Evolutionary conservation across 2,888 invertebrate genomes (phyloP).

Genomic region (Lycophotia porphyrea): DNA sequence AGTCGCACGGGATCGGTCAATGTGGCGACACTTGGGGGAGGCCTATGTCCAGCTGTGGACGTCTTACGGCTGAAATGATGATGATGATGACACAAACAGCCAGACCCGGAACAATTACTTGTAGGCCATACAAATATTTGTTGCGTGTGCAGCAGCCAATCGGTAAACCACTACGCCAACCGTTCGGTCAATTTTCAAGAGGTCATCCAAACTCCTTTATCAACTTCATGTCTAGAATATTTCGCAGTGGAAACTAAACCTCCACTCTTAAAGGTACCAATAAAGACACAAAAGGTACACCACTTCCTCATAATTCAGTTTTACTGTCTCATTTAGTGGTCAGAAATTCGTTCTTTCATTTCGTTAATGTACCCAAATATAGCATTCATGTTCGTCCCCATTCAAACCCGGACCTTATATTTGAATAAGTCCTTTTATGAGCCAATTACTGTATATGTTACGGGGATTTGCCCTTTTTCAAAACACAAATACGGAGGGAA

Average conservation of each 20-base stretch:
- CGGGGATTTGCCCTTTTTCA: constrained; percentile 47
- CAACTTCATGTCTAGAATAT: neutral
- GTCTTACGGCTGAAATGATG: no score
- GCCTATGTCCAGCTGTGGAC: no score
- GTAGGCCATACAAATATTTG: neutral
- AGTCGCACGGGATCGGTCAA: no score
- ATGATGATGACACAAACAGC: no score
- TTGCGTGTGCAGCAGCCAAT: neutral
- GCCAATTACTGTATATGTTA: constrained; percentile 52
- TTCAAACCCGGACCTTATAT: constrained; percentile 47
- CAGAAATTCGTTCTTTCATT: constrained; percentile 48
- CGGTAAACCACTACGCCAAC: neutral
- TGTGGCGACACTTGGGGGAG: no score
- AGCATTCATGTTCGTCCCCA: constrained; percentile 49
- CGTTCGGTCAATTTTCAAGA: neutral
- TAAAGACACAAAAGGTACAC: constrained; percentile 29
- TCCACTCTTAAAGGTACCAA: constrained; percentile 7
- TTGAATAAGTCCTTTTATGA: constrained; percentile 57
- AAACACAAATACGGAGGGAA: constrained; percentile 47
- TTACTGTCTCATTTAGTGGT: constrained; percentile 52
- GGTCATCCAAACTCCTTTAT: neutral
- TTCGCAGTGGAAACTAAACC: neutral
- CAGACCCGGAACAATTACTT: neutral
- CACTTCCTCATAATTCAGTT: constrained; percentile 41
- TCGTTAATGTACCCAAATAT: constrained; percentile 55